Evolutionary conservation across 2,113 vertebrate species (phyloP).

Genomic region (Notarius quadriscutis): DNA sequence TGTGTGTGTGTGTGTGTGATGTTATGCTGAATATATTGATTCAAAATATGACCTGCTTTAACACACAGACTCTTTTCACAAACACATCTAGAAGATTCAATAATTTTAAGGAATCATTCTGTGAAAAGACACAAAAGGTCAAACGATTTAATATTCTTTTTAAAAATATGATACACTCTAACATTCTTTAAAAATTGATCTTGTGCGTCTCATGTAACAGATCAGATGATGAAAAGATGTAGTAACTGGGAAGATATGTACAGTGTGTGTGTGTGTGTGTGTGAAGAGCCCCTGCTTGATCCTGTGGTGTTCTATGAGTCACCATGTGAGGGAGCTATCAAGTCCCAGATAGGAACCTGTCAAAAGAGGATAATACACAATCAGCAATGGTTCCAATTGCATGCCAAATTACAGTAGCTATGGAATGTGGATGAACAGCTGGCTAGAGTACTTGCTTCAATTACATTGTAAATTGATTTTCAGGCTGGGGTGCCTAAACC

Average conservation of each 20-base stretch:
- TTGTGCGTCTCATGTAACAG: background rate
- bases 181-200: background rate
- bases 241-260: background rate
- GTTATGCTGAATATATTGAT: background rate
- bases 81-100: background rate
- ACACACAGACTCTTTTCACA: background rate
- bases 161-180: background rate
- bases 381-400: background rate
- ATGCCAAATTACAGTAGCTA: background rate
- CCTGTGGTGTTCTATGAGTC: constrained; percentile 13
- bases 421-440: background rate
- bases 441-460: background rate
- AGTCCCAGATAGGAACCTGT: background rate
- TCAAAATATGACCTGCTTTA: background rate
- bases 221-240: background rate
- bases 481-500: background rate
- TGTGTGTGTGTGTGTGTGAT: background rate
- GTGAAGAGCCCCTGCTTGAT: background rate
- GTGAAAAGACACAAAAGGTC: background rate
- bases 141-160: background rate
- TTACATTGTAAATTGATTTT: background rate
- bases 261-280: constrained; percentile 26
- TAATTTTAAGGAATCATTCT: background rate
- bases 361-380: background rate
- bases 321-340: constrained; percentile 38